Conservation (phyloP, 2,113 vertebrate genomes). For the Gambusia affinis region DNA sequence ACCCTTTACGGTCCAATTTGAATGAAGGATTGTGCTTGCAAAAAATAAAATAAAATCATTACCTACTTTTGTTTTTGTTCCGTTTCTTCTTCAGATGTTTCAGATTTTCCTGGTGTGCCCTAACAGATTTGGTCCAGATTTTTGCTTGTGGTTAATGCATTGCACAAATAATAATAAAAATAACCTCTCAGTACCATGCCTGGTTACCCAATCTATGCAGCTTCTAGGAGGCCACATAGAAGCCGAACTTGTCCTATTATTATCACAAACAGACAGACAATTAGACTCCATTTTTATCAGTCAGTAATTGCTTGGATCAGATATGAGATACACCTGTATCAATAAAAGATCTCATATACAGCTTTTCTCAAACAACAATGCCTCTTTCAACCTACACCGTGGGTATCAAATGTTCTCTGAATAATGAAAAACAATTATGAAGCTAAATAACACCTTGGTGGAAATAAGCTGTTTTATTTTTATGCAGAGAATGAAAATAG, state of each 20-base stretch:
- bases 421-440: slow-evolving; percentile 83
- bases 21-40: not conserved
- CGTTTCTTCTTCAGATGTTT: not conserved
- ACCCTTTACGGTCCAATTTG: not conserved
- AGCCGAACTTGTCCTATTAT: slow-evolving; percentile 60
- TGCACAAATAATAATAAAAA: no score
- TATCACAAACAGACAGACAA: slow-evolving; percentile 72
- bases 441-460: slow-evolving; percentile 75
- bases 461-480: slow-evolving; percentile 76
- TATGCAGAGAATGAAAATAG: slow-evolving; percentile 73
- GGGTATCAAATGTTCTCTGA: slow-evolving; percentile 77
- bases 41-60: not conserved
- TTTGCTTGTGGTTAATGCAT: not conserved
- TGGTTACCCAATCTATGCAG: slow-evolving; percentile 20
- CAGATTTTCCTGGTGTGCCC: not conserved
- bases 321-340: slow-evolving; percentile 77
- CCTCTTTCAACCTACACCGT: slow-evolving; percentile 76
- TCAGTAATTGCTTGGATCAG: slow-evolving; percentile 74
- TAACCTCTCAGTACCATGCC: not conserved
- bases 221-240: slow-evolving; percentile 11
- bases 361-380: slow-evolving; percentile 73
- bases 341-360: slow-evolving; percentile 78
- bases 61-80: slow-evolving; percentile 10
- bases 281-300: slow-evolving; percentile 70
- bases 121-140: slow-evolving; percentile 13